Evolutionary conservation across 2,797 vertebrate genomes (phyloP).

Genomic region (Neostethus bicornis): DNA sequence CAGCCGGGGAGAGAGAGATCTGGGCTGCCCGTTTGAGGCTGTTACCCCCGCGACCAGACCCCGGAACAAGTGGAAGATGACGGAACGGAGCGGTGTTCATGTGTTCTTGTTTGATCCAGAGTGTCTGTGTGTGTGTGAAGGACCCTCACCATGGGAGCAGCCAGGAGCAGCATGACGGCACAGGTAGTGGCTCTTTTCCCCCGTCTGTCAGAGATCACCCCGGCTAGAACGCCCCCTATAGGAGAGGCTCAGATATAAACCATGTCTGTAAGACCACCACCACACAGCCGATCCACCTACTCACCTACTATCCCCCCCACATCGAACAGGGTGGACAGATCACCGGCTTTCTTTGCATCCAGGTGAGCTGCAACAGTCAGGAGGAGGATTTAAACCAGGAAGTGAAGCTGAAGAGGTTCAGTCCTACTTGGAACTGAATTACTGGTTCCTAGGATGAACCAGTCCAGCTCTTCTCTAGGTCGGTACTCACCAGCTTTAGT

Average conservation of each 20-base stretch:
- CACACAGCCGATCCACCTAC: slow-evolving; percentile 19
- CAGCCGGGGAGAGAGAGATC: too few relatives aligned
- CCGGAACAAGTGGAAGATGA: too few relatives aligned
- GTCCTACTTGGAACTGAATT: too few relatives aligned
- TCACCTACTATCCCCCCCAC: slow-evolving; percentile 93
- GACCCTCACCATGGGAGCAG: slow-evolving; percentile 92
- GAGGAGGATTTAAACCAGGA: background rate
- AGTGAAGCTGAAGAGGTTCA: background rate
- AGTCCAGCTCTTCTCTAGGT: too few relatives aligned
- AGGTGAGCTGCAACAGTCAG: slow-evolving; percentile 84
- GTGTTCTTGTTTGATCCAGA: too few relatives aligned
- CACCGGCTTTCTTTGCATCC: slow-evolving; percentile 87
- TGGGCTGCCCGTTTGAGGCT: too few relatives aligned
- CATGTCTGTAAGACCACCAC: background rate
- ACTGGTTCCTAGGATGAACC: too few relatives aligned
- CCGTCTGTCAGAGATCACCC: slow-evolving; percentile 89
- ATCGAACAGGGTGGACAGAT: slow-evolving; percentile 94
- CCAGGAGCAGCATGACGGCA: slow-evolving; percentile 88
- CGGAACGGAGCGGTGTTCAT: too few relatives aligned
- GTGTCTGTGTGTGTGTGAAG: slow-evolving; percentile 12
- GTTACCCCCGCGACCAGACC: too few relatives aligned
- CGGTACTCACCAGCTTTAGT: slow-evolving; percentile 84
- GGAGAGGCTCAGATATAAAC: background rate
- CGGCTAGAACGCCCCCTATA: slow-evolving; percentile 88
- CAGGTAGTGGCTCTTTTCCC: slow-evolving; percentile 91